phyloP scores from a whole-genome alignment of 2,113 vertebrate genomes.

The Chitala chitala region DNA sequence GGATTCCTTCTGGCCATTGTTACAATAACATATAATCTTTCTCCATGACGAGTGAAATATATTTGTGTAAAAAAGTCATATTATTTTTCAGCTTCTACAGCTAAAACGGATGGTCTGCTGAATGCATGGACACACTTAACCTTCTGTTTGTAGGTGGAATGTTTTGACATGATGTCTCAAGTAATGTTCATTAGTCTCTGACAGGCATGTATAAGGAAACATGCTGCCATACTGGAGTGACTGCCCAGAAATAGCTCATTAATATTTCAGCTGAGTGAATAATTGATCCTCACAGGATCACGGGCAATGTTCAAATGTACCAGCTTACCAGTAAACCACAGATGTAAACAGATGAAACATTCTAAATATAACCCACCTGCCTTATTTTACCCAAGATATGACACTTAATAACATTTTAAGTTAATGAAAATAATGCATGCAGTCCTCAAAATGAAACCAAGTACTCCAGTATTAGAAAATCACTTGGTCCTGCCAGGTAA shows the following conservation, averaged over 20 bases:
- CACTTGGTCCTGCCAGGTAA: no score
- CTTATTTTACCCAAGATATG: conserved; percentile 48
- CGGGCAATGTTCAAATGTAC: conserved; percentile 64
- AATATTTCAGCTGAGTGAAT: conserved; percentile 67
- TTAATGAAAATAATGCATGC: no score
- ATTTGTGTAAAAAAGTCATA: background rate
- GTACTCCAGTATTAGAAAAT: no score
- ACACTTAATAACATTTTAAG: no score
- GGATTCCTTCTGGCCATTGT: no score
- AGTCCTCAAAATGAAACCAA: no score
- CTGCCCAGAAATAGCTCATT: conserved; percentile 44
- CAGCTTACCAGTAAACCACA: conserved; percentile 50
- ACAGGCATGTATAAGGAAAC: conserved; percentile 43
- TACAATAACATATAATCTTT: no score
- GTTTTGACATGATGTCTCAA: conserved; percentile 11
- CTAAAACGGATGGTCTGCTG: conserved; percentile 16
- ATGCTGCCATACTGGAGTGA: conserved; percentile 44
- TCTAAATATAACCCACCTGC: conserved; percentile 46
- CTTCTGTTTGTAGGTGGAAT: background rate
- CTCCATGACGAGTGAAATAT: no score
- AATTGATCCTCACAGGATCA: conserved; percentile 66
- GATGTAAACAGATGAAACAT: conserved; percentile 60
- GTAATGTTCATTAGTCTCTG: conserved; percentile 37
- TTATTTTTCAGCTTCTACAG: background rate
- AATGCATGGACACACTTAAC: conserved; percentile 27